Conservation (phyloP, 1,140 invertebrate species). For the Ephestia elutella region DNA sequence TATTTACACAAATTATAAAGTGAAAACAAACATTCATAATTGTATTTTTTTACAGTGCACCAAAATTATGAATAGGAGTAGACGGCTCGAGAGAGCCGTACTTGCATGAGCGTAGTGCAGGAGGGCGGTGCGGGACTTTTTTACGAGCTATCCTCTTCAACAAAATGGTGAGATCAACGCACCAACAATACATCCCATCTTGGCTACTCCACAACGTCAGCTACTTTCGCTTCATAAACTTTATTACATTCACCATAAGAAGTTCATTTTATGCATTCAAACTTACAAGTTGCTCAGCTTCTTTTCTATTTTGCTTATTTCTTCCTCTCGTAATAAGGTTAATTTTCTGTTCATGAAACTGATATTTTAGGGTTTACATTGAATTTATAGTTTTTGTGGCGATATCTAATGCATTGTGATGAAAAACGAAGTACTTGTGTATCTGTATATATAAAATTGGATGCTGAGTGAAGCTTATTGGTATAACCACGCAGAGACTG, state of each 20-base stretch:
- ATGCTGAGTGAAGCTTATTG: too few relatives aligned
- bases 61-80: slow-evolving; percentile 88
- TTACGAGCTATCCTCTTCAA: slow-evolving; percentile 90
- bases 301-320: not conserved
- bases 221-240: not conserved
- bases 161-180: slow-evolving; percentile 78
- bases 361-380: not conserved
- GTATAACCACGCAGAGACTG: too few relatives aligned
- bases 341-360: not conserved
- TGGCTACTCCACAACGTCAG: not conserved
- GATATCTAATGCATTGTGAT: too few relatives aligned
- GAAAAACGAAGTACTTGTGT: too few relatives aligned
- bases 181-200: not conserved
- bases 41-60: slow-evolving; percentile 79
- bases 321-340: not conserved
- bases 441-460: too few relatives aligned
- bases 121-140: slow-evolving; percentile 83
- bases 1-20: not conserved
- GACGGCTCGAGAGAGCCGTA: slow-evolving; percentile 86
- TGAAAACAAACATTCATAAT: not conserved
- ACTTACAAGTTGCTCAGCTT: not conserved
- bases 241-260: not conserved
- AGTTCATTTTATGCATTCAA: not conserved
- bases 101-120: slow-evolving; percentile 87
- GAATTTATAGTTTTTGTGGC: not conserved